Evolutionary conservation across 2,113 vertebrate species (phyloP), one percentile per base, ranked within the genome.

Genomic region (Brienomyrus brachyistius): DNA sequence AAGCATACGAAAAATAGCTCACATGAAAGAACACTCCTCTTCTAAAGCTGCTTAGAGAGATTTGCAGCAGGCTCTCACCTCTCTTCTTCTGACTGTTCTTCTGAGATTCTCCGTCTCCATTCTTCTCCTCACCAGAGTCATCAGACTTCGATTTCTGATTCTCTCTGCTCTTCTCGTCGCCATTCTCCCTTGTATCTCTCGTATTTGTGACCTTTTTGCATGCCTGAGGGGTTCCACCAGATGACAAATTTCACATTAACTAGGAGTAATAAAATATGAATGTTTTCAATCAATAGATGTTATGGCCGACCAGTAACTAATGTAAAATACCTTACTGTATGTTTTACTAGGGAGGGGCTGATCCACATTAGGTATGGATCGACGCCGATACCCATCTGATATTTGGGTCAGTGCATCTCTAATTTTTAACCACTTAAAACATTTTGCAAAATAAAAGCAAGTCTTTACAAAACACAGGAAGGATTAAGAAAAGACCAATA

Each of bases 91-190:
- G 95, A 90, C 92, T 92, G 91, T 93, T 94, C 87, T 91, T 94
- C 43, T 96, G 97, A 83, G 93, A 84, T 56, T 98, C 97, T 83
- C 95, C 96, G 45, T 95, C 97, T 0, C 91, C 93, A 54, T 95
- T 94, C 5, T 93, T 94, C 91, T 96, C 96, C 82, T 93, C 92
- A 1, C 91, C 83, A 92, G 92, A 50, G 94, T 88, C 92, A 95
- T 96, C 91, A 70, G 92, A 82, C 91, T 95, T 97, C 54, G 95
- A 92, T 92, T 97, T 96, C 0, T 90, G 94, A 94, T 97, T 98
- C 93, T 98, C 97, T 92, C 97, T 98, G 94, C 96, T 97, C 91
- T 97, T 98, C 21, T 89, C 89, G 1, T 89, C 77, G 5, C 80
- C 45, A 7, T 48, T 56, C 52, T 59, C 89, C 54, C 59, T 50